Percentiles rank a stretch among this genome's conserved stretches.
phyloP scores from a whole-genome alignment of 2,888 invertebrate genomes.

The Miltochrista miniata region DNA sequence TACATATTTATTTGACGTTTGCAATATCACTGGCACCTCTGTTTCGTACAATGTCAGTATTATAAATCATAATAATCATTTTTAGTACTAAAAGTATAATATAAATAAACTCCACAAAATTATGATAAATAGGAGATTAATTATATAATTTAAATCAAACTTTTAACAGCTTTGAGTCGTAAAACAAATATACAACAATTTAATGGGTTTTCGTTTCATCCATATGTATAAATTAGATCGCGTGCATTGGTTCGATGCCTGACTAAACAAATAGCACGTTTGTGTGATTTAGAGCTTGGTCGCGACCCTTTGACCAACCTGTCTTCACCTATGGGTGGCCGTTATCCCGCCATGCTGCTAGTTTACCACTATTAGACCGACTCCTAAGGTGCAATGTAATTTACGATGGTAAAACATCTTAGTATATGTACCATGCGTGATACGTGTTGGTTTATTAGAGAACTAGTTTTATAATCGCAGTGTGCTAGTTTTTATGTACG shows the following conservation, averaged over 20 bases:
- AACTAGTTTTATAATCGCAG: no score
- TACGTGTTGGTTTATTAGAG: no score
- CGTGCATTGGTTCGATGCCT: slow-evolving; percentile 46
- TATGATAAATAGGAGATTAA: background rate
- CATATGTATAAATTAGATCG: slow-evolving; percentile 32
- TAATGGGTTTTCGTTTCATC: slow-evolving; percentile 31
- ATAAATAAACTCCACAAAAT: no score
- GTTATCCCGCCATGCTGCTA: slow-evolving; percentile 52
- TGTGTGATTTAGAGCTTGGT: slow-evolving; percentile 54
- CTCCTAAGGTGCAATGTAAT: slow-evolving; percentile 33
- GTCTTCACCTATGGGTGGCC: slow-evolving; percentile 74
- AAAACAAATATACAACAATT: slow-evolving; percentile 22
- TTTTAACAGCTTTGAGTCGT: background rate
- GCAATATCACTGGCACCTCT: no score
- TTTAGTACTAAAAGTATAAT: background rate
- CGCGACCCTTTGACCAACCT: slow-evolving; percentile 41
- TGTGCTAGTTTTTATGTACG: no score
- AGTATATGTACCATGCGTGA: background rate
- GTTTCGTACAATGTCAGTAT: no score
- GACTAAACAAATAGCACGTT: slow-evolving; percentile 67
- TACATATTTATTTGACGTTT: no score
- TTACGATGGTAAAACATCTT: slow-evolving; percentile 20
- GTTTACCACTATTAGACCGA: slow-evolving; percentile 47
- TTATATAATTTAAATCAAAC: background rate
- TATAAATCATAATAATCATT: no score